These are phyloP conservation scores for Drosophila rufa DNA, from an alignment of 1,140 invertebrate genomes.

Conservation along the genomic window DNA sequence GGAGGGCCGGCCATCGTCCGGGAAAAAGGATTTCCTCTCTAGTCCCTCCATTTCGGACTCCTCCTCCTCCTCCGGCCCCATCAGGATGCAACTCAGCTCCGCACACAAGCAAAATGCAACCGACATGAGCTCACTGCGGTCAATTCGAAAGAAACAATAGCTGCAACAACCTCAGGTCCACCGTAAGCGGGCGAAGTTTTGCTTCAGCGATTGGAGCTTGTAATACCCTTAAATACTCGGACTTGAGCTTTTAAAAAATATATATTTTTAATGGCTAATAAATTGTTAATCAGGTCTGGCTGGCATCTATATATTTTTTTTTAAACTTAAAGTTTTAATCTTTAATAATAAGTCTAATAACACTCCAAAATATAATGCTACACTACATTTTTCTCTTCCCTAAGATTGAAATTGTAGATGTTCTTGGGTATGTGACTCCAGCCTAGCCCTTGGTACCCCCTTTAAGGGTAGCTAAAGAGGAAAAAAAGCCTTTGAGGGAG, in stretches of 20 bases:
- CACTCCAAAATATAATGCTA: background rate
- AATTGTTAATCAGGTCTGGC: no score
- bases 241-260: no score
- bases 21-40: slow-evolving; percentile 7
- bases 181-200: background rate
- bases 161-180: slow-evolving; percentile 46
- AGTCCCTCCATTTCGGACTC: slow-evolving; percentile 31
- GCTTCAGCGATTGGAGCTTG: background rate
- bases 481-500: background rate
- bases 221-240: background rate
- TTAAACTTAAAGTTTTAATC: no score
- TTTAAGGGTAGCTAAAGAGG: background rate
- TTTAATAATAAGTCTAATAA: background rate
- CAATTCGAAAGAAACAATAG: slow-evolving; percentile 77
- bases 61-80: background rate
- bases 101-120: slow-evolving; percentile 45
- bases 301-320: no score
- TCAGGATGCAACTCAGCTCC: slow-evolving; percentile 38
- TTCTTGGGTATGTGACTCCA: background rate
- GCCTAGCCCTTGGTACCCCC: background rate
- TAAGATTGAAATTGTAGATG: background rate
- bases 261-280: no score
- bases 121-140: slow-evolving; percentile 56
- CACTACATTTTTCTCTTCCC: background rate
- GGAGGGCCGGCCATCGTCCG: slow-evolving; percentile 43